These are phyloP conservation scores for Sylvia atricapilla DNA, from an alignment of 2,113 vertebrate genomes.

Conservation along the genomic window DNA sequence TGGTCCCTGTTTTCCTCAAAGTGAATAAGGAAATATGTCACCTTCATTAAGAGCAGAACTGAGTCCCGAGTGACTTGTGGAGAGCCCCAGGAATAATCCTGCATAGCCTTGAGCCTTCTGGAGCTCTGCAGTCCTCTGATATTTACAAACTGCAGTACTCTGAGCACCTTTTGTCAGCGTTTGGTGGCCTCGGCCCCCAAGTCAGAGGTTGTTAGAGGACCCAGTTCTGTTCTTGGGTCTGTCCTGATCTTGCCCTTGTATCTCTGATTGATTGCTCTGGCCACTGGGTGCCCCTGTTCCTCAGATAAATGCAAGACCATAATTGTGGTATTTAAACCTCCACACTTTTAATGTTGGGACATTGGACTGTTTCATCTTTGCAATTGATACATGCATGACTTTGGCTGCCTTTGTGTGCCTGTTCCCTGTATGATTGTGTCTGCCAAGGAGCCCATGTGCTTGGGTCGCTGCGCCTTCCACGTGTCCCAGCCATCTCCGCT, in stretches of 20 bases:
- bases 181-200: neutral
- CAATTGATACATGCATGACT: accelerated
- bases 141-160: neutral
- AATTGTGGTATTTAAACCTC: neutral
- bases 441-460: neutral
- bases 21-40: neutral
- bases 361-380: neutral
- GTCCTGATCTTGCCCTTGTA: neutral
- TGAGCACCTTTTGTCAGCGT: neutral
- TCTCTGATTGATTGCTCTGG: neutral
- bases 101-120: neutral
- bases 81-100: neutral
- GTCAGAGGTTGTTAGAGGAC: neutral
- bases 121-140: neutral
- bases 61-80: neutral
- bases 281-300: neutral
- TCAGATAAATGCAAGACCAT: neutral
- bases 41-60: neutral
- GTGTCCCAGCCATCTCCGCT: accelerated
- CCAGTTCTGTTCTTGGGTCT: neutral
- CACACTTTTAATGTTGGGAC: neutral
- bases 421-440: neutral
- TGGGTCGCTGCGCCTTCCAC: neutral
- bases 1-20: neutral
- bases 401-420: neutral